Base-by-base conservation (phyloP, 2,113 vertebrate genomes). In the Accipiter virgatus region DNA sequence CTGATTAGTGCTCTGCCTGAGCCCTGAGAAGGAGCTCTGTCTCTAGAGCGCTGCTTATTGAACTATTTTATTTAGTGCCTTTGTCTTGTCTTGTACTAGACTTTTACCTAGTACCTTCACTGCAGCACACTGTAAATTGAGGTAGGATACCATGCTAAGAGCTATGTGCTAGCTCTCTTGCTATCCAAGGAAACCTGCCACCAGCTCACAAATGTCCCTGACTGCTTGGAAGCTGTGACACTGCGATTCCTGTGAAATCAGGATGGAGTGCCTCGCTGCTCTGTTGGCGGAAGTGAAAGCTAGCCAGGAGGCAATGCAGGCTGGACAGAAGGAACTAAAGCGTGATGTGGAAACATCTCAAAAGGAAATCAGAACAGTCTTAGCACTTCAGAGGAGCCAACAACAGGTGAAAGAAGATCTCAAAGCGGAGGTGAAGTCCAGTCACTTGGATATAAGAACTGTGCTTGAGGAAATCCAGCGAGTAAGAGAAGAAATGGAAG, bases 401-500 rank as follows among this genome's bases (percentile, higher is more conserved):
- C 94, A 97, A 42, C 95, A 97, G 86, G 71, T 97, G 81, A 97
- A 97, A 88, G 97, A 98, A 56, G 96, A 97, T 34, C 90, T 97
- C 47, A 80, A 56, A 86, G 94, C 91, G 0, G 96, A 97, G 65
- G 20, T 97, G 81, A 95, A 95, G 74, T 96, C 95, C 36, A 95
- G 95, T 90, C 97, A 97, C 38, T 80, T 97, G 96, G 95, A 96
- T 91, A 95, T 97, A 89, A 97, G 93, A 89, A 56, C 86, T 20
- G 90, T 97, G 34, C 95, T 98, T 68, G 92, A 97, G 78, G 96
- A 98, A 86, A 96, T 98, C 43, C 97, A 93, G 34, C 82, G 52
- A 77, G 88, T 96, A 70, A 97, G 97, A 96, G 85, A 95, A 95
- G 95, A 97, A 95, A 97, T 98, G 96, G 94, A 95, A 93, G 80